Evolutionary conservation across 2,113 vertebrate genomes (phyloP), one percentile per base, ranked within the genome.

Genomic region (Alligator sinensis): DNA sequence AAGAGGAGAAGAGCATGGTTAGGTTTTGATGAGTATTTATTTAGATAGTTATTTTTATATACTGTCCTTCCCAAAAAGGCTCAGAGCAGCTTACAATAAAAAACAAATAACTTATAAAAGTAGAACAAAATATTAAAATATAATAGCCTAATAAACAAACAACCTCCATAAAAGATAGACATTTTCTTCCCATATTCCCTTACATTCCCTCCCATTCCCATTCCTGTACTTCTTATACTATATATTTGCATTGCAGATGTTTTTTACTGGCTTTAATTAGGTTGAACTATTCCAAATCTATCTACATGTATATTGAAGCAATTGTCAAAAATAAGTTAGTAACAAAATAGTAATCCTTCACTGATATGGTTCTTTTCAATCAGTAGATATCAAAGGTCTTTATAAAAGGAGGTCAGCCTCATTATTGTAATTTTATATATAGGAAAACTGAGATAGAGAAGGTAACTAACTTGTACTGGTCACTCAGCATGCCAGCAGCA

Each of bases 1-100:
- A 84, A 77, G n/a, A 78, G 75, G n/a, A 85, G 59, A 27, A 80
- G 24, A 91, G 89, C 87, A 89, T 11, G 77, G 7, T 72, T 94
- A 47, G 25, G 28, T 83, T 25, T 77, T 54, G 58, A 74, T 2
- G 4, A 47, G 27, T 2, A 66, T 17, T 79, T 76, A 3, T 82
- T 59, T 78, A 34, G 83, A 68, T 68, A n/a, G 16, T 68, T n/a
- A 68, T 6, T 47, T 47, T 47, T 47, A 47, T 47, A 47, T 47
- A 8, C 38, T 47, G 38, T 47, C 38, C 38, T 47, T 47, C 38
- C 38, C 38, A 6, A 47, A 47, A 47, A 47, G 6, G 38, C 38
- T 47, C 38, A 47, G 38, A 7, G 38, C 38, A 47, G 38, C 38
- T 47, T 5, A 47, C 38, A 47, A 47, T 47, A 47, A 47, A 47